Conservation (phyloP, 2,113 vertebrate species). For the Trogon surrucura region DNA sequence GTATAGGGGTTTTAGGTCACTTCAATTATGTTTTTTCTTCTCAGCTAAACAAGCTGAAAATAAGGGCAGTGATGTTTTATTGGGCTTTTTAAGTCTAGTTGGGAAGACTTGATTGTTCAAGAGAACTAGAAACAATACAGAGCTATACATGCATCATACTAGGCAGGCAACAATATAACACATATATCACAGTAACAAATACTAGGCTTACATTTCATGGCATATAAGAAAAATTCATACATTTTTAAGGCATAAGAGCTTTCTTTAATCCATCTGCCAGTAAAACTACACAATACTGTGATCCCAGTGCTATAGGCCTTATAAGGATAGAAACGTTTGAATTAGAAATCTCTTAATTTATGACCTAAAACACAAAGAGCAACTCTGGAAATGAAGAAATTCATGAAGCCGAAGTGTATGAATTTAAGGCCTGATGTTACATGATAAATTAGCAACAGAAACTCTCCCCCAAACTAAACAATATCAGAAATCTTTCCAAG, state of each 20-base stretch:
- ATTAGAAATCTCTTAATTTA: neutral
- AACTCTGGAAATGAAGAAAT: conserved; percentile 10
- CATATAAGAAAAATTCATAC: neutral
- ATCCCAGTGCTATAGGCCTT: neutral
- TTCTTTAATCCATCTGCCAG: neutral
- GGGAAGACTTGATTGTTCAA: neutral
- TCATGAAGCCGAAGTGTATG: neutral
- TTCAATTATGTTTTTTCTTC: neutral
- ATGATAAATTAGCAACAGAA: neutral
- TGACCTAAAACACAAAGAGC: neutral
- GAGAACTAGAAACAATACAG: neutral
- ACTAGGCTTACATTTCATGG: neutral
- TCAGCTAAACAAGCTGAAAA: neutral
- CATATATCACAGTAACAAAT: neutral
- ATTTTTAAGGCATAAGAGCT: neutral
- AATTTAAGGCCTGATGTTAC: neutral
- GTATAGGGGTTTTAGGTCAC: neutral
- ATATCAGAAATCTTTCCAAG: conserved; percentile 4
- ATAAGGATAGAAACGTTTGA: neutral
- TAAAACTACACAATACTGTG: neutral
- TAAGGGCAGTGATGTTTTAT: neutral
- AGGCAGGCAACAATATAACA: neutral
- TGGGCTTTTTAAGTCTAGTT: neutral
- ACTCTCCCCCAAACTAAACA: conserved; percentile 7
- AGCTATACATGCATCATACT: neutral